phyloP scores from a whole-genome alignment of 2,113 vertebrate genomes.

The Okapia johnstoni region DNA sequence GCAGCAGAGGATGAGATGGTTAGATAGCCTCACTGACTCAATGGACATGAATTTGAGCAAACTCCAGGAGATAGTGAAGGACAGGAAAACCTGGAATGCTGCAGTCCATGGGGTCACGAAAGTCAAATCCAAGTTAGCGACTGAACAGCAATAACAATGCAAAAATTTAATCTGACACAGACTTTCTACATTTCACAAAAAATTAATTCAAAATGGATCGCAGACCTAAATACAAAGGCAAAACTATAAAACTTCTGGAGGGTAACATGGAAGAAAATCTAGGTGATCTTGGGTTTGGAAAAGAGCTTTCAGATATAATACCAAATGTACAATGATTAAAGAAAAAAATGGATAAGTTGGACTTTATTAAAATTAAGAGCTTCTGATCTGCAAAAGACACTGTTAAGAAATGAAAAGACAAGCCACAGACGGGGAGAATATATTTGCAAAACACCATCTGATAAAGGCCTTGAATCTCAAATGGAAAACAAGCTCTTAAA shows the following conservation, averaged over 20 bases:
- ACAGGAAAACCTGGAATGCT: neutral
- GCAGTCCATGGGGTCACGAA: neutral
- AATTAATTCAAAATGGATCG: neutral
- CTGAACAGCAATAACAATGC: neutral
- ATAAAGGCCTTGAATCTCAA: neutral
- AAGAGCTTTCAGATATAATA: neutral
- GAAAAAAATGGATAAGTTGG: neutral
- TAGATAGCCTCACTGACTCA: neutral
- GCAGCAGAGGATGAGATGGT: neutral
- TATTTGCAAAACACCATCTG: neutral
- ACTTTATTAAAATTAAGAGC: neutral
- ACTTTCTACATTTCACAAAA: neutral
- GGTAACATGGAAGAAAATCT: neutral
- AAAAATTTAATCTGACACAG: neutral
- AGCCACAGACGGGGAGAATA: neutral
- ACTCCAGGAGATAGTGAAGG: neutral
- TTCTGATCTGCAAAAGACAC: neutral
- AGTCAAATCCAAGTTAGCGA: neutral
- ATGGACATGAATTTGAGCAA: neutral
- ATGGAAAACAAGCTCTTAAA: neutral
- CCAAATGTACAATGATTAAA: neutral
- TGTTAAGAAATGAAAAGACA: neutral
- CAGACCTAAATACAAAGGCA: neutral
- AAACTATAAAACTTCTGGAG: neutral
- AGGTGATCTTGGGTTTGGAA: neutral